These are phyloP conservation scores for Drosophila kanapiae DNA, from an alignment of 1,140 invertebrate species.

Conservation along the genomic window DNA sequence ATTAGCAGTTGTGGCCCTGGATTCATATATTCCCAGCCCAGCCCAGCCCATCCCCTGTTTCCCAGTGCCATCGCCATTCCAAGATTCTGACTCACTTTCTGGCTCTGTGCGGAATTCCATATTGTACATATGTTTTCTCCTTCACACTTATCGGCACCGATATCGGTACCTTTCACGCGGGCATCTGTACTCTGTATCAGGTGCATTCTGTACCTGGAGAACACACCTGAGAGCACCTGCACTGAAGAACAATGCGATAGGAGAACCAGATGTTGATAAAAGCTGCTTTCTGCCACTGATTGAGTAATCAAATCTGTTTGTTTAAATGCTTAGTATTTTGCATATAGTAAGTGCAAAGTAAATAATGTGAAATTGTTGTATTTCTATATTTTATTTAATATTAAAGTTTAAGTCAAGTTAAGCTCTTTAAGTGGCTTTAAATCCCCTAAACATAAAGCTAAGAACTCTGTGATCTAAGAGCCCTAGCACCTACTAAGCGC, in stretches of 20 bases:
- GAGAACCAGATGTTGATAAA: not conserved
- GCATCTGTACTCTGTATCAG: slow-evolving; percentile 1
- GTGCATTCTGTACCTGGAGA: not conserved
- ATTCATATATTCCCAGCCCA: slow-evolving; percentile 12
- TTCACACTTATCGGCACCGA: not conserved
- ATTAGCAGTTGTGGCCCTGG: slow-evolving; percentile 68
- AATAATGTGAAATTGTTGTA: not conserved
- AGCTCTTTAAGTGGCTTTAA: no score
- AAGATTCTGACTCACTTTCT: slow-evolving; percentile 47
- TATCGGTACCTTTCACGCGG: not conserved
- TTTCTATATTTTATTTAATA: not conserved
- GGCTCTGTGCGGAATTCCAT: not conserved
- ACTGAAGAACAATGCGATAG: not conserved
- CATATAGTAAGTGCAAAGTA: not conserved
- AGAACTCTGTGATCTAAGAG: no score
- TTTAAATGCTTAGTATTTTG: not conserved
- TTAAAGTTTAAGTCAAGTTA: no score
- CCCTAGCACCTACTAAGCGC: not conserved
- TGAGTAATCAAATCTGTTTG: not conserved
- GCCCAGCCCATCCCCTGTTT: slow-evolving; percentile 3
- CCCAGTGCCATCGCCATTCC: slow-evolving; percentile 7
- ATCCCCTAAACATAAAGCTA: no score
- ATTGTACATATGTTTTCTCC: not conserved
- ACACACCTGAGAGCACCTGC: not conserved
- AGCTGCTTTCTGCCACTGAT: not conserved